Evolutionary conservation across 2,888 invertebrate species (phyloP).

Genomic region (Choreutis nemorana): DNA sequence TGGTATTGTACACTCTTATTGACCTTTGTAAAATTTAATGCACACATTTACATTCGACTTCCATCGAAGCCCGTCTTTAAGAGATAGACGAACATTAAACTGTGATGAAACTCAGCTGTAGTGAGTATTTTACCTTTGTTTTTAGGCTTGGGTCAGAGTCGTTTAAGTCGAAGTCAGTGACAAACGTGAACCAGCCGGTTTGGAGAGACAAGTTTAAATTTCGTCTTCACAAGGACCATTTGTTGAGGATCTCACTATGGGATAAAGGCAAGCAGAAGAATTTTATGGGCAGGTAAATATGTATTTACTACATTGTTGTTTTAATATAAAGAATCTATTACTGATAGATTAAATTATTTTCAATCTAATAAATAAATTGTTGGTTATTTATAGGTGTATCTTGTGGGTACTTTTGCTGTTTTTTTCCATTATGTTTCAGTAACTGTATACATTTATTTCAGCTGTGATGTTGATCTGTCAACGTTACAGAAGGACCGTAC

Average conservation of each 20-base stretch:
- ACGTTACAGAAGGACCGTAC: constrained; percentile 36
- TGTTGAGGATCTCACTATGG: constrained; percentile 34
- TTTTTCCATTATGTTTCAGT: constrained; percentile 10
- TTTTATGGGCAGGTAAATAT: constrained; percentile 44
- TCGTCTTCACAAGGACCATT: constrained; percentile 26
- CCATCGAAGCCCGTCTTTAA: not conserved
- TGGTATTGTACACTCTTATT: not conserved
- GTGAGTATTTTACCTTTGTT: not conserved
- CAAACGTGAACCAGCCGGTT: constrained; percentile 27
- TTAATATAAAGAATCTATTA: not conserved
- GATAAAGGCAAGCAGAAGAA: constrained; percentile 48
- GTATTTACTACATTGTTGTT: not conserved
- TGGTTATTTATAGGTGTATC: constrained; percentile 10
- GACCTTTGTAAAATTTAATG: not conserved
- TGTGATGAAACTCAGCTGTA: not conserved
- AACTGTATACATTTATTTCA: constrained; percentile 12
- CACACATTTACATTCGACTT: not conserved
- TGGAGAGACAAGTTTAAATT: constrained; percentile 46
- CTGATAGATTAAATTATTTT: not conserved
- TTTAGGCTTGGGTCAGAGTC: constrained; percentile 37
- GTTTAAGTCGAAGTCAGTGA: constrained; percentile 35
- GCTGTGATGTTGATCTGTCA: constrained; percentile 41
- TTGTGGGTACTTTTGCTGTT: constrained; percentile 7
- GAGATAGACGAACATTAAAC: constrained; percentile 2
- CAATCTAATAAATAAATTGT: not conserved